Percentiles rank a stretch among this genome's conserved stretches.
Evolutionary conservation across 1,140 invertebrate genomes (phyloP).

Genomic region (Drepana arcuata): DNA sequence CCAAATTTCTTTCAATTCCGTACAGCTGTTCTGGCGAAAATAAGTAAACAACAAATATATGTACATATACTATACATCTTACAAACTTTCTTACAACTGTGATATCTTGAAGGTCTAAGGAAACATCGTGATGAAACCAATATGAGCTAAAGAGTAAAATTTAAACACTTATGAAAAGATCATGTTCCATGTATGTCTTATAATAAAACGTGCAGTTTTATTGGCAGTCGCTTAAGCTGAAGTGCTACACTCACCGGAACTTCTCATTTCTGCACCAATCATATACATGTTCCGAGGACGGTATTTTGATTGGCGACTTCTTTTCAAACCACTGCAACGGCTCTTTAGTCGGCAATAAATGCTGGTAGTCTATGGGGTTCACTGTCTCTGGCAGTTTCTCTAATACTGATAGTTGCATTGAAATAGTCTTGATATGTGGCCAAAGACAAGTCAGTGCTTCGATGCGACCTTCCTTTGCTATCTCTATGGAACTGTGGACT

Average conservation of each 20-base stretch:
- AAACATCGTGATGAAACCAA: too few species aligned
- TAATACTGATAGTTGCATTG: constrained; percentile 81
- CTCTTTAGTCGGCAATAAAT: constrained; percentile 73
- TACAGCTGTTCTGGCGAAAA: too few species aligned
- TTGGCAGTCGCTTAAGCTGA: too few species aligned
- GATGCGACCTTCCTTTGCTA: constrained; percentile 78
- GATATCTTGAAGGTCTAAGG: too few species aligned
- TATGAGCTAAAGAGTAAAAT: background rate
- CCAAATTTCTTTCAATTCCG: too few species aligned
- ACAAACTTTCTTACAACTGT: too few species aligned
- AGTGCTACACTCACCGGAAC: too few species aligned
- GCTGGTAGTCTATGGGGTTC: constrained; percentile 78
- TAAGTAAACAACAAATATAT: too few species aligned
- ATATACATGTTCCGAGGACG: constrained; percentile 68
- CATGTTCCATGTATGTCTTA: too few species aligned
- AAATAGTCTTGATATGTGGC: constrained; percentile 67
- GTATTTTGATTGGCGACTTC: constrained; percentile 64
- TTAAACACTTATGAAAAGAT: background rate
- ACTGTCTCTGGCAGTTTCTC: constrained; percentile 85
- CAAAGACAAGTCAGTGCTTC: constrained; percentile 83
- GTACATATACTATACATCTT: too few species aligned
- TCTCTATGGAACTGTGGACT: constrained; percentile 65
- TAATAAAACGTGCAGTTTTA: too few species aligned
- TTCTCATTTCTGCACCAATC: constrained; percentile 79
- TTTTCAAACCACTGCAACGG: constrained; percentile 57